phyloP scores from a whole-genome alignment of 1,140 invertebrate species.

The Rhyzopertha dominica region DNA sequence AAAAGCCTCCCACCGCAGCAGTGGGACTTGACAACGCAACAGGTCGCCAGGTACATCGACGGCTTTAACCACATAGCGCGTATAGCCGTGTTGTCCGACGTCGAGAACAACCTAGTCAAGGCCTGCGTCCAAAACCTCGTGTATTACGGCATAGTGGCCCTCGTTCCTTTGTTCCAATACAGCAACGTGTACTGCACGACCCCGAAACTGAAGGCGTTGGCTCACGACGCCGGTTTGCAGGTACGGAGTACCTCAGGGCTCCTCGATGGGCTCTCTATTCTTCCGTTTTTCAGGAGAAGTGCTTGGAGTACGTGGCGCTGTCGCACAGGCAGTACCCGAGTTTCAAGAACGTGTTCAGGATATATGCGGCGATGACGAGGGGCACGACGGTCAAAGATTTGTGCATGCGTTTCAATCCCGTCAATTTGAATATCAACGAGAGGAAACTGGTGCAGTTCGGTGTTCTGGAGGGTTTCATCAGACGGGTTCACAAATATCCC shows the following conservation, averaged over 20 bases:
- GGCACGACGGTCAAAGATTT: conserved; percentile 81
- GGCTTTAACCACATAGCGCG: conserved; percentile 86
- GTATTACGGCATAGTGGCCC: conserved; percentile 66
- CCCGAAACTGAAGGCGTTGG: conserved; percentile 69
- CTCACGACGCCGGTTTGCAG: conserved; percentile 59
- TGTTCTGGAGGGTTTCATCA: conserved; percentile 77
- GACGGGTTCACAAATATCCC: conserved; percentile 77
- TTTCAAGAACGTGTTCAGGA: conserved; percentile 72
- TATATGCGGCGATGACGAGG: conserved; percentile 78
- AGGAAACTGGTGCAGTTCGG: conserved; percentile 89
- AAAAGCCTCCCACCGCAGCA: conserved; percentile 53
- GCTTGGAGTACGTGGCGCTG: conserved; percentile 37
- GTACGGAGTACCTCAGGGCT: too few relatives aligned
- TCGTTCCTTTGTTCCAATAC: conserved; percentile 91
- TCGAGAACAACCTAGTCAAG: conserved; percentile 91
- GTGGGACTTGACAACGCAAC: conserved; percentile 92
- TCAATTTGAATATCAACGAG: conserved; percentile 69
- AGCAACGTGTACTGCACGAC: conserved; percentile 89
- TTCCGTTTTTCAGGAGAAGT: conserved; percentile 27
- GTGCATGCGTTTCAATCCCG: conserved; percentile 74
- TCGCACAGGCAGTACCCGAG: conserved; percentile 52
- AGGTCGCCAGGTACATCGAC: conserved; percentile 82
- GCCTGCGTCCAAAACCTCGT: conserved; percentile 90
- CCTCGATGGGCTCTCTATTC: too few relatives aligned
- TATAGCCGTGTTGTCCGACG: conserved; percentile 78